Percentiles rank a stretch among this genome's conserved stretches.
Evolutionary conservation across 2,113 vertebrate species (phyloP).

Genomic region (Oryzias celebensis): DNA sequence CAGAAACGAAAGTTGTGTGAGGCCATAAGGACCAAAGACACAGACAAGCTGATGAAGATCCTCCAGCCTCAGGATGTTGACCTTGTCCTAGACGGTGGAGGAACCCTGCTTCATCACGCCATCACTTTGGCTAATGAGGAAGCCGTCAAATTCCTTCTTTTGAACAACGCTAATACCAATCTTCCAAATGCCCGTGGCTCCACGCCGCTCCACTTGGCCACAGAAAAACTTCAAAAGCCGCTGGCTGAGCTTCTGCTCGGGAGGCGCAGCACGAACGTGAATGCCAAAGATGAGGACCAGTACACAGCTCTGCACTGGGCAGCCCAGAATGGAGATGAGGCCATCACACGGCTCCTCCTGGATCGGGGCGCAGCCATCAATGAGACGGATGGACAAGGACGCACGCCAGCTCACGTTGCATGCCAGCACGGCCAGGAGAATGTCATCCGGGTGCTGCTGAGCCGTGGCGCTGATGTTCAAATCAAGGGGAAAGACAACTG

Average conservation of each 20-base stretch:
- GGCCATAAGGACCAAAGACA: constrained; percentile 88
- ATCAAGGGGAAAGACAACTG: constrained; percentile 87
- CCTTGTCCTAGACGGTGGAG: constrained; percentile 85
- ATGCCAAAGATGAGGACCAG: constrained; percentile 93
- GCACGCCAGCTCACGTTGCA: constrained; percentile 90
- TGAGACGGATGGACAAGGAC: constrained; percentile 88
- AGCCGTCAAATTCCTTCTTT: constrained; percentile 90
- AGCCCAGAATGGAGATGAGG: constrained; percentile 90
- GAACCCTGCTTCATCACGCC: constrained; percentile 89
- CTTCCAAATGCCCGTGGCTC: constrained; percentile 84
- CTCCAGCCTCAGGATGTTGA: constrained; percentile 98
- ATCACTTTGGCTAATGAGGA: constrained; percentile 89
- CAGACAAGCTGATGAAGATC: constrained; percentile 94
- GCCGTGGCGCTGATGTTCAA: constrained; percentile 81
- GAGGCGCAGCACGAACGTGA: constrained; percentile 88
- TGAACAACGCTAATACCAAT: constrained; percentile 92
- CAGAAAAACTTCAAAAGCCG: constrained; percentile 82
- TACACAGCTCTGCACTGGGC: constrained; percentile 95
- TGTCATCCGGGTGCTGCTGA: constrained; percentile 87
- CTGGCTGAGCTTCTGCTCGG: constrained; percentile 88
- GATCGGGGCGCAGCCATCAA: constrained; percentile 83
- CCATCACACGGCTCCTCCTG: constrained; percentile 86
- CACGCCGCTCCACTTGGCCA: constrained; percentile 90
- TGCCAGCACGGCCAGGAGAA: constrained; percentile 95
- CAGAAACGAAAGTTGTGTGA: constrained; percentile 92